Percentiles rank a stretch among this genome's conserved stretches.
phyloP scores from a whole-genome alignment of 2,797 vertebrate genomes.

The Acestrorhynchus altus region DNA sequence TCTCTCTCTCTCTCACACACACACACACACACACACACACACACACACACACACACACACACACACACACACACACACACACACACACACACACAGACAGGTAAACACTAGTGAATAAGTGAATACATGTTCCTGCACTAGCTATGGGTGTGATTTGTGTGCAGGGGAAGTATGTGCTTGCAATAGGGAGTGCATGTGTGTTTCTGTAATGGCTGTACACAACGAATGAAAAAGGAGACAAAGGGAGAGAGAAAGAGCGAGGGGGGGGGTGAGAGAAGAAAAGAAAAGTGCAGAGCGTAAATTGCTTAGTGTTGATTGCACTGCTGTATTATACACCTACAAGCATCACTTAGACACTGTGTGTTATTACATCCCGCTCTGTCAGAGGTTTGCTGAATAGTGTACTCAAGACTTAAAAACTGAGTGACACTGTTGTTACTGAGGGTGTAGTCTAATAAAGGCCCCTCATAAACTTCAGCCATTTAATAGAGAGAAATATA shows the following conservation, averaged over 20 bases:
- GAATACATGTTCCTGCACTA: no score
- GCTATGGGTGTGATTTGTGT: neutral
- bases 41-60: conserved; percentile 14
- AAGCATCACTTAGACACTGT: neutral
- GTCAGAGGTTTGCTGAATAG: no score
- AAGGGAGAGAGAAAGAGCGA: neutral
- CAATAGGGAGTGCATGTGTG: neutral
- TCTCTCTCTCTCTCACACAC: conserved; percentile 4
- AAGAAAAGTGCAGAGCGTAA: neutral
- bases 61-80: conserved; percentile 32
- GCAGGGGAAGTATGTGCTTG: neutral
- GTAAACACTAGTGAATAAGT: no score
- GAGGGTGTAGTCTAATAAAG: no score
- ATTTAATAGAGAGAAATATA: no score
- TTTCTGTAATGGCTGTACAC: conserved; percentile 6
- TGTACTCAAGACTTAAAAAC: no score
- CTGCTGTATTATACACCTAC: conserved; percentile 21
- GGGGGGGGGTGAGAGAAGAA: neutral
- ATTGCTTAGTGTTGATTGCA: conserved; percentile 23
- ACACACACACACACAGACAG: no score
- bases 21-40: conserved; percentile 39
- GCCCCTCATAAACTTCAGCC: no score
- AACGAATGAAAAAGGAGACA: neutral
- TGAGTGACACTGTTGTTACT: no score
- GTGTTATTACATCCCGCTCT: neutral